Conservation (phyloP, 2,888 invertebrate genomes). For the Papilio gigon region DNA sequence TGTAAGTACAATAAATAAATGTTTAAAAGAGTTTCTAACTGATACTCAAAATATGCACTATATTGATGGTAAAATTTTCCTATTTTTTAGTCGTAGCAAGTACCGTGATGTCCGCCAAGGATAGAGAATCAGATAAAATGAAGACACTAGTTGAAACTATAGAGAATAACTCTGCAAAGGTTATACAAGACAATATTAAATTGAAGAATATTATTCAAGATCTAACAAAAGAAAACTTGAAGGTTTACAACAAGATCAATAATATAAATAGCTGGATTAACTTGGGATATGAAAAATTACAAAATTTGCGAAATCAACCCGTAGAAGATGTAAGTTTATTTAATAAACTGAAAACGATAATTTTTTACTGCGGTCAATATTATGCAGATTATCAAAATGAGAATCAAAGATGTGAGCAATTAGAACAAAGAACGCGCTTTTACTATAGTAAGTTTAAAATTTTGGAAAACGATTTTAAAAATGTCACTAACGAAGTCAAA, state of each 20-base stretch:
- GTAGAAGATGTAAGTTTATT: constrained; percentile 48
- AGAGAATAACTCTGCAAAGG: constrained; percentile 52
- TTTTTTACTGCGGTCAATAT: constrained; percentile 60
- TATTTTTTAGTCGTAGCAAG: constrained; percentile 58
- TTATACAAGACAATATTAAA: constrained; percentile 50
- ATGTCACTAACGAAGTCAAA: constrained; percentile 52
- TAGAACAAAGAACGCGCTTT: constrained; percentile 61
- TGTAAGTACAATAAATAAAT: constrained; percentile 53
- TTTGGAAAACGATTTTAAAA: constrained; percentile 55
- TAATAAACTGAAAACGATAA: constrained; percentile 54
- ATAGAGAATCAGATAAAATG: constrained; percentile 53
- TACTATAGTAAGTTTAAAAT: constrained; percentile 58
- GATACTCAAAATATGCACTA: neutral
- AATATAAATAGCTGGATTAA: constrained; percentile 55
- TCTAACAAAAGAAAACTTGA: constrained; percentile 52
- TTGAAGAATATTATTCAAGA: constrained; percentile 49
- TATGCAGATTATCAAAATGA: constrained; percentile 59
- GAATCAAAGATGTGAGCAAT: constrained; percentile 50
- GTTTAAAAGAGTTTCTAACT: constrained; percentile 6
- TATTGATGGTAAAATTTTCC: neutral
- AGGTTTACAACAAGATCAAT: constrained; percentile 52
- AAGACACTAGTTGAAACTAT: constrained; percentile 50
- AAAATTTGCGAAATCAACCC: constrained; percentile 52
- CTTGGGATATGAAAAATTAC: constrained; percentile 59
- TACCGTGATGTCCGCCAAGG: constrained; percentile 56